Base-by-base conservation (phyloP, 2,797 vertebrate genomes). In the Xerus rutilus region DNA sequence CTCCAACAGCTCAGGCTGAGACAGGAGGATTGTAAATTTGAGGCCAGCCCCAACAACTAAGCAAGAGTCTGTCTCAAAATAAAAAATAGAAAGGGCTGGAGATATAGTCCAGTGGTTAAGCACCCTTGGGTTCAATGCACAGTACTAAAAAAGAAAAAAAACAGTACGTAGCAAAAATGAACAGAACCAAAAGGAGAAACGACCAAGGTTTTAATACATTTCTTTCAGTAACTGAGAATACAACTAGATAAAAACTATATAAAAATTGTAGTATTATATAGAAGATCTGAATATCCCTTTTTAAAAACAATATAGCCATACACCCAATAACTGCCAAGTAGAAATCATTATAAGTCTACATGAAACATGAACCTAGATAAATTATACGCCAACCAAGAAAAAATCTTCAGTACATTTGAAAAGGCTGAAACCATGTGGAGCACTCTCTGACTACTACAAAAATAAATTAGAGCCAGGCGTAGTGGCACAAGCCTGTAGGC, bases 141-240 rank as follows among this genome's bases (percentile, higher is more conserved):
- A 39, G 39, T 39, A 39, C 39, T 39, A 39, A 39, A 39, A 39
- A 39, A 39, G 39, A 39, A 39, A 39, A 39, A 49, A 49, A 49
- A 49, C 20, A 57, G 7, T 57, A 57, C 21, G 20, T 1, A 73
- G 54, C 21, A 64, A 91, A 88, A 85, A 49, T 65, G 69, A 72
- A 65, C 9, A 57, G 7, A 57, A 57, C 54, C 57, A 77, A 73
- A 78, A 84, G 39, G 25, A 32, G 3, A 77, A 78, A 59, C 49
- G 73, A 82, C 4, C 39, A 74, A 73, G 54, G 73, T 39, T 83
- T 90, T 52, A 49, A 86, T 43, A 81, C 0, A 39, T 39, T 15
- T 72, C 52, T 92, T 62, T 93, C 21, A 73, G 57, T 67, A 91
- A 88, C n/a, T 81, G 65, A 70, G 11, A 84, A 73, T 14, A 81